Conservation (phyloP, 2,113 vertebrate species). For the Gasterosteus aculeatus region DNA sequence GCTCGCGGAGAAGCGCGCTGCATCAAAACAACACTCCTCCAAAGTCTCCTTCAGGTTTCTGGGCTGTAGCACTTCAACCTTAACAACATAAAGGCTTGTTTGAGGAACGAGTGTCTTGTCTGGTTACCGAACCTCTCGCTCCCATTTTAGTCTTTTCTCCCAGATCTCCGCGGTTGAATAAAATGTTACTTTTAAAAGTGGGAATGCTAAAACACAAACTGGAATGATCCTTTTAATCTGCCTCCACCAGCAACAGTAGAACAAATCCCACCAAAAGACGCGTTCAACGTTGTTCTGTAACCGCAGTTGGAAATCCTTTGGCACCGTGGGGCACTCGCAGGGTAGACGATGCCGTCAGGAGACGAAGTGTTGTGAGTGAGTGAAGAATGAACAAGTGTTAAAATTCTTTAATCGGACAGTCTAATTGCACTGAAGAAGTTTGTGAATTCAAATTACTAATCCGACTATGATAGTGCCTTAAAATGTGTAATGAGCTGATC, state of each 20-base stretch:
- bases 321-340: slow-evolving; percentile 36
- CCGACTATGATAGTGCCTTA: slow-evolving; percentile 54
- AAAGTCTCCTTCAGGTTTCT: slow-evolving; percentile 25
- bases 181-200: neutral
- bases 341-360: slow-evolving; percentile 22
- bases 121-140: neutral
- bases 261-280: slow-evolving; percentile 8
- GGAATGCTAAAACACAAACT: no score
- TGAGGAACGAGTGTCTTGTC: neutral
- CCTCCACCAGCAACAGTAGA: slow-evolving; percentile 31
- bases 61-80: no score
- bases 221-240: neutral
- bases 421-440: neutral
- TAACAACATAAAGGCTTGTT: neutral
- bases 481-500: slow-evolving; percentile 3
- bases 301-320: slow-evolving; percentile 32
- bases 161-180: neutral
- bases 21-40: slow-evolving; percentile 7
- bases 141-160: neutral
- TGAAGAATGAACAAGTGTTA: neutral
- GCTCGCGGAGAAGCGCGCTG: neutral
- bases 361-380: slow-evolving; percentile 3
- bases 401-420: neutral
- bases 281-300: neutral
- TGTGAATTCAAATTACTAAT: neutral